These are phyloP conservation scores for Megaptera novaeangliae DNA, from an alignment of 2,113 vertebrate species.

Conservation along the genomic window DNA sequence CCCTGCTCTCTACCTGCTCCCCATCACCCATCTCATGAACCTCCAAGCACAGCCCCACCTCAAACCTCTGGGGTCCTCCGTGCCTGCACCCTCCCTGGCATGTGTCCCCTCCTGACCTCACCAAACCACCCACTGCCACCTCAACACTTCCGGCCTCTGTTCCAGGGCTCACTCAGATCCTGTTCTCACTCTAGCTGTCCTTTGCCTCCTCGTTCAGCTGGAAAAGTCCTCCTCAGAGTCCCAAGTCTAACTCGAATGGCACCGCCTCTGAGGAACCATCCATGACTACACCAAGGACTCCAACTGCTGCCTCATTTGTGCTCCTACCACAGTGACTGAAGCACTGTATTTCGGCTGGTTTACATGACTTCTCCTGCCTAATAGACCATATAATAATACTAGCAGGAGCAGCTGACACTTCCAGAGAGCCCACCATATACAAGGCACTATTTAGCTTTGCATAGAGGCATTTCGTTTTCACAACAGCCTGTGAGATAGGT, in stretches of 20 bases:
- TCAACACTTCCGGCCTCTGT: accelerated
- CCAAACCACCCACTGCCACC: neutral
- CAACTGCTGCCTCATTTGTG: neutral
- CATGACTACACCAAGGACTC: neutral
- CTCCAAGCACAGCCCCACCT: neutral
- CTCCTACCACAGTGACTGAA: neutral
- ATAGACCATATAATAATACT: accelerated
- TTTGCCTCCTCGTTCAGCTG: neutral
- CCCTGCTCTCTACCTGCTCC: neutral
- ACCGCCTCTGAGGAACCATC: neutral
- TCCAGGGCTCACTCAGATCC: neutral
- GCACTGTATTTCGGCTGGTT: neutral
- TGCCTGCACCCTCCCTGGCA: neutral
- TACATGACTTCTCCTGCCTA: accelerated
- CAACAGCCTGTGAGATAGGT: neutral
- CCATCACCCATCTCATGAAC: neutral
- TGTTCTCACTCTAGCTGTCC: neutral
- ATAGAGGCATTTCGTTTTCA: neutral
- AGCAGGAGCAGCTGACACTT: neutral
- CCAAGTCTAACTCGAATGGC: neutral
- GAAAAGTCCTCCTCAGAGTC: neutral
- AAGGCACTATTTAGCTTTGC: neutral
- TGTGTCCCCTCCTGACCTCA: accelerated
- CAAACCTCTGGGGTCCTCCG: neutral
- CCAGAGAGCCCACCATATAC: no score